Evolutionary conservation across 2,113 vertebrate species (phyloP), one percentile per base, ranked within the genome.

Genomic region (Gnathonemus longibarbis): DNA sequence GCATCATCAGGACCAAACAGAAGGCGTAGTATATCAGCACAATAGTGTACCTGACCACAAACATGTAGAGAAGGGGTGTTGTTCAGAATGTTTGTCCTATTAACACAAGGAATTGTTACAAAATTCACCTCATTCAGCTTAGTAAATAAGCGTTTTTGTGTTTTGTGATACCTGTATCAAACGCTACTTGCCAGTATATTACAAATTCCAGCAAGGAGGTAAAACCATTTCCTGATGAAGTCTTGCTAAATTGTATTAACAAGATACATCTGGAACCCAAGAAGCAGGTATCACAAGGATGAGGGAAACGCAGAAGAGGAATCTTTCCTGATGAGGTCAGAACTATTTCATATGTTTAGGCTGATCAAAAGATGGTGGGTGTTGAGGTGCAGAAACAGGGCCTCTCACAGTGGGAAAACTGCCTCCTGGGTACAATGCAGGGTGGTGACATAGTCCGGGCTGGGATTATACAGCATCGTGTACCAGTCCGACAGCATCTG

Each of bases 381-480:
- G 31, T 19, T 42, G 4, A 19, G 21, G 45, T 48, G 45, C 9
- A 24, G 80, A 50, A 87, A 17, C 6, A n/a, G 45, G 21, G 4
- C 84, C 52, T 96, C 97, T 97, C 92, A 99, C 98, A 99, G 95
- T 0, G 98, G 98, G 91, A 98, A 99, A 58, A 99, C 98, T 0
- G 98, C 98, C 94, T 99, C 98, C 0, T 99, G 98, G 1, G 98
- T 99, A 92, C 98, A 99, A 94, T 99, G 98, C 87, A 99, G 91
- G 0, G 98, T 99, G 93, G 96, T 98, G 91, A 99, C 46, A 1
- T 99, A 99, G 93, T 99, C 98, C 0, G 98, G 98, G 87, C 98
- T 99, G 0, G 98, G 98, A 92, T 99, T 99, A 94, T 99, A 99
- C 5, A 99, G 97, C 98, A 99, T 99, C 0, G 98, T 99, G 94